Evolutionary conservation across 2,888 invertebrate species (phyloP), one percentile per base, ranked within the genome.

Genomic region (Brachylomia viminalis): DNA sequence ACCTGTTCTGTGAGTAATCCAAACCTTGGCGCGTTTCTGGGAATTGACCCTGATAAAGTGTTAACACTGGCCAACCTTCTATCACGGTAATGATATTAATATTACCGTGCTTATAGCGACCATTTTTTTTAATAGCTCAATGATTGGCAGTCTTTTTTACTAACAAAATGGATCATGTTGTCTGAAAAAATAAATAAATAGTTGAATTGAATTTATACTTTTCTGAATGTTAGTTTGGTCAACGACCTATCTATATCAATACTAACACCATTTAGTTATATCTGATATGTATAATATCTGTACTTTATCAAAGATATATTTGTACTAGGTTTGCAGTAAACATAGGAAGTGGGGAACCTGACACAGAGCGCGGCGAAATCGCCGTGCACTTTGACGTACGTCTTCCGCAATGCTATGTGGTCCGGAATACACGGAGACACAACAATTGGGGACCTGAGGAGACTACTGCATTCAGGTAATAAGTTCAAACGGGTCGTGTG

Each of bases 381-480:
- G 98, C 98, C 0, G 96, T 98, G 54, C 98, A 98, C 92, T 97
- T 99, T 89, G 98, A 98, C 94, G 98, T 98, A 13, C 97, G 98
- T 27, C 94, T 98, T 85, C 98, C 98, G 76, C 97, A 98, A 90
- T 97, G 97, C 80, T 98, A 98, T 90, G 97, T 98, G 59, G 98
- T 98, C 1, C 96, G 98, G 83, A 98, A 98, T 92, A 97, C 97
- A 5, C 97, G 97, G 74, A 92, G 97, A 23, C 97, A 97, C 86
- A 97, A 97, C 72, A 95, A 96, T 69, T 99, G 98, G 98, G 98
- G 98, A 0, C 91, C 93, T 0, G 98, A 98, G 90, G 98, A 98
- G 91, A 98, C 98, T n/a, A 97, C 97, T 92, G 83, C 97, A 89
- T 91, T 96, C 92, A 90, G 95, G 97, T 94, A 86, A 81, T 54